Percentiles rank a stretch among this genome's conserved stretches.
These are phyloP conservation scores for Nothocercus julius DNA, from an alignment of 2,113 vertebrate genomes.

Conservation along the genomic window DNA sequence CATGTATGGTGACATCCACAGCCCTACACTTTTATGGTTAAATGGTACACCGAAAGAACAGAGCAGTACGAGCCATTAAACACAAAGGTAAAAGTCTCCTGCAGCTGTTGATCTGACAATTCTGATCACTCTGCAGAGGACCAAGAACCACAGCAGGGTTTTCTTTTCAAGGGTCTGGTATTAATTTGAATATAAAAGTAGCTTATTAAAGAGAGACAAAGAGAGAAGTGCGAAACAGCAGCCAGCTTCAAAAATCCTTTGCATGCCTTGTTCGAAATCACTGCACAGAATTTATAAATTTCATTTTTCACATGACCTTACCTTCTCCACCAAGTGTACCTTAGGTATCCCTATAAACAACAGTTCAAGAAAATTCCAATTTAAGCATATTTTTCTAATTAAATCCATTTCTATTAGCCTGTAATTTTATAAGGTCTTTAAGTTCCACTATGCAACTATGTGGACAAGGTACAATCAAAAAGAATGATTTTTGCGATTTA, in stretches of 20 bases:
- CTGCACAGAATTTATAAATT: neutral
- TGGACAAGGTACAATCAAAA: neutral
- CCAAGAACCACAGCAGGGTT: neutral
- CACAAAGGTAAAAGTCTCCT: constrained; percentile 9
- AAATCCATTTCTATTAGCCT: constrained; percentile 36
- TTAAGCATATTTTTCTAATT: constrained; percentile 55
- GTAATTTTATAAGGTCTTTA: constrained; percentile 24
- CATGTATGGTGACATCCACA: constrained; percentile 53
- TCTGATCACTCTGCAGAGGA: neutral
- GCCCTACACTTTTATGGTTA: neutral
- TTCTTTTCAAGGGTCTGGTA: constrained; percentile 14
- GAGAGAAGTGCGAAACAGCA: neutral
- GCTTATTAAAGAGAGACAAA: constrained; percentile 10
- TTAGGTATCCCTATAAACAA: constrained; percentile 15
- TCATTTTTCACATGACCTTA: constrained; percentile 36
- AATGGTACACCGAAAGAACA: neutral
- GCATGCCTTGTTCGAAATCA: neutral
- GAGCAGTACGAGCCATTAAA: neutral
- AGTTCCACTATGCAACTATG: neutral
- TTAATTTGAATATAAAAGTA: constrained; percentile 49
- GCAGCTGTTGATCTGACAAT: constrained; percentile 18
- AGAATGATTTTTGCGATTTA: neutral
- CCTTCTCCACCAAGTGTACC: constrained; percentile 7
- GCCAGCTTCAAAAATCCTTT: neutral
- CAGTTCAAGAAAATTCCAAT: constrained; percentile 33